These are phyloP conservation scores for Caenorhabditis macrosperma DNA, from an alignment of 2,888 invertebrate genomes.

Conservation along the genomic window DNA sequence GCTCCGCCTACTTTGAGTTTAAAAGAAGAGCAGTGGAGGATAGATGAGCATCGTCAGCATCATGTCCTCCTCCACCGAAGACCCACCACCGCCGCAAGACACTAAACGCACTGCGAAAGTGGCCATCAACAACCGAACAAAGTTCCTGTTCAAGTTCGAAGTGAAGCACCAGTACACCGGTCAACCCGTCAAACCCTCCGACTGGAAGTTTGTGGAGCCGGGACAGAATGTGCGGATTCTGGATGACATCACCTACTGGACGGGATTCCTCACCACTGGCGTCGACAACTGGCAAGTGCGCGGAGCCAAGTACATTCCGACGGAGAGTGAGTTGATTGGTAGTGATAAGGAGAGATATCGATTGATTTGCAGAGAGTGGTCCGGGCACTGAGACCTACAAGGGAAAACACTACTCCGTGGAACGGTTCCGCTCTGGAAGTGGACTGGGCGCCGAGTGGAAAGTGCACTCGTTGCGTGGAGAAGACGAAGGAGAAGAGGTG, in stretches of 20 bases:
- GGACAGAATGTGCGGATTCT: not conserved
- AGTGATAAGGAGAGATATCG: too few relatives aligned
- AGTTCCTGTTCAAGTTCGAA: not conserved
- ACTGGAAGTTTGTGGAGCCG: too few relatives aligned
- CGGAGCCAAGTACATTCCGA: not conserved
- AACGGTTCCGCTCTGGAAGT: not conserved
- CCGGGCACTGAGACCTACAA: too few relatives aligned
- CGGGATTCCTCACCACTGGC: conserved; percentile 13
- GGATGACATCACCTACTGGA: not conserved
- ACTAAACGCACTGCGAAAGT: not conserved
- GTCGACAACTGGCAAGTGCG: conserved; percentile 11
- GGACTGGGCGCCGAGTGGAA: conserved; percentile 9
- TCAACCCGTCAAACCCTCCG: not conserved
- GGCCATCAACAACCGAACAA: not conserved
- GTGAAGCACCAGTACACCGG: conserved; percentile 11
- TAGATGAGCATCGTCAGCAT: too few relatives aligned
- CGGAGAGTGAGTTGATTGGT: not conserved
- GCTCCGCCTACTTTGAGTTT: too few relatives aligned
- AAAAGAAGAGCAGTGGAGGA: too few relatives aligned
- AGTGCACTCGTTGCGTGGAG: conserved; percentile 4
- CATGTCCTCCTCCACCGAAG: not conserved
- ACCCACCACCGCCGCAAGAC: not conserved
- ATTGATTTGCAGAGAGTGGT: not conserved
- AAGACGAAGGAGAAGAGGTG: conserved; percentile 13
- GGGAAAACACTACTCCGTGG: not conserved